phyloP scores from a whole-genome alignment of 2,888 invertebrate genomes.

The Oxytorus armatus region DNA sequence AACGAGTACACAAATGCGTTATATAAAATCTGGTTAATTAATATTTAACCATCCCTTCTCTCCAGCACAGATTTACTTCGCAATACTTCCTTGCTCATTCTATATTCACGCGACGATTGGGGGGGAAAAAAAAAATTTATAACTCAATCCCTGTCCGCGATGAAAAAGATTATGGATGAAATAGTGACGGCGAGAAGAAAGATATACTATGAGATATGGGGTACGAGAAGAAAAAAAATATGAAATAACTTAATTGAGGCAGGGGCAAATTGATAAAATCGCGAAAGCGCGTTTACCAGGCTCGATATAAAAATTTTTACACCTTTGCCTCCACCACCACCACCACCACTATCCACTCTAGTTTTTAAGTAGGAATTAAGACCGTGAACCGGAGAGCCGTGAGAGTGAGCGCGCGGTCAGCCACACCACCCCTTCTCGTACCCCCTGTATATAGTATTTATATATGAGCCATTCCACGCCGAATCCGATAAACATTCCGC shows the following conservation, averaged over 20 bases:
- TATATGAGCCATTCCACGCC: too few species aligned
- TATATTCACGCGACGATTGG: too few species aligned
- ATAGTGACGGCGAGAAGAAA: neutral
- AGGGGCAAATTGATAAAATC: neutral
- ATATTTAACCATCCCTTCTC: too few species aligned
- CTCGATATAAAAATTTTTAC: too few species aligned
- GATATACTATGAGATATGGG: neutral
- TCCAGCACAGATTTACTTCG: too few species aligned
- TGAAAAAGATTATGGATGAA: neutral
- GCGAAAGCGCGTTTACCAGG: too few species aligned
- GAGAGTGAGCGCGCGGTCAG: slow-evolving; percentile 29
- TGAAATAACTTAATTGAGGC: neutral
- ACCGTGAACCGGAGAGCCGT: slow-evolving; percentile 32
- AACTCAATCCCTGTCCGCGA: neutral
- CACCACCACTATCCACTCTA: too few species aligned
- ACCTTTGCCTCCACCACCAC: slow-evolving; percentile 2
- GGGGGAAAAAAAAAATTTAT: neutral
- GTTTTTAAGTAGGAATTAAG: slow-evolving; percentile 53
- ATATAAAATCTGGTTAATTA: too few species aligned
- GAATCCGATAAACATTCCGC: too few species aligned
- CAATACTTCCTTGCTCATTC: too few species aligned
- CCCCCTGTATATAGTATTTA: slow-evolving; percentile 8
- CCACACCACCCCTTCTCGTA: slow-evolving; percentile 30
- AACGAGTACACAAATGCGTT: too few species aligned
- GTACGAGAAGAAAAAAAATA: neutral